Evolutionary conservation across 2,888 invertebrate species (phyloP).

Genomic region (Orthosia gracilis): DNA sequence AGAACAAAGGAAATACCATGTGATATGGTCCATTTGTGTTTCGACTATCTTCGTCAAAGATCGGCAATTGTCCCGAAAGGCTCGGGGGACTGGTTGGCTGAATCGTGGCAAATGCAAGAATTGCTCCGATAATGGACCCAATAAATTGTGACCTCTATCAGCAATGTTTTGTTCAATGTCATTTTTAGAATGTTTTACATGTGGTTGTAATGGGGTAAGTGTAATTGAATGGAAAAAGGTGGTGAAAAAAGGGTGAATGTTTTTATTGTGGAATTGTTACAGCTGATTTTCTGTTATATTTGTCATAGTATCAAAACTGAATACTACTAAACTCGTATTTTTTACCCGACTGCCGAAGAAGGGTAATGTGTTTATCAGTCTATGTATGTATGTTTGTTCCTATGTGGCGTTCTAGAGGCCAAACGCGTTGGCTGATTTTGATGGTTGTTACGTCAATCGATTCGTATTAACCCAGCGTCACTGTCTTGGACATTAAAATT

Average conservation of each 20-base stretch:
- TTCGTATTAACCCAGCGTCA: no score
- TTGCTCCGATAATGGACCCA: slow-evolving; percentile 77
- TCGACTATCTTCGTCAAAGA: slow-evolving; percentile 77
- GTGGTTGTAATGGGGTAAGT: slow-evolving; percentile 28
- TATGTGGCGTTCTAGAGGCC: no score
- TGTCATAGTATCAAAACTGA: no score
- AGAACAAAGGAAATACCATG: slow-evolving; percentile 65
- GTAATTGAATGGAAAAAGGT: slow-evolving; percentile 46
- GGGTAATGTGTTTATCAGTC: no score
- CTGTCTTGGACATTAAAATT: no score
- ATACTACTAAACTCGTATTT: no score
- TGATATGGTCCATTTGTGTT: slow-evolving; percentile 77
- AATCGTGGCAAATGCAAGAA: slow-evolving; percentile 80
- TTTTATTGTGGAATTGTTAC: neutral
- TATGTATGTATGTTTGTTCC: no score
- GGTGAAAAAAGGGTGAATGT: slow-evolving; percentile 10
- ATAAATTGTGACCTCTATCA: slow-evolving; percentile 80
- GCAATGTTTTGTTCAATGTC: slow-evolving; percentile 70
- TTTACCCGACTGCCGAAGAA: no score
- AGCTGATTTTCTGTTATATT: no score
- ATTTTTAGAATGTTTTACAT: slow-evolving; percentile 63
- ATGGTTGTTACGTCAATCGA: no score
- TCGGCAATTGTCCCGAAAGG: slow-evolving; percentile 75
- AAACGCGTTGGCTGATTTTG: no score
- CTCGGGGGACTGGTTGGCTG: slow-evolving; percentile 70